A percentile compares a stretch with the other conserved stretches of the same genome.
These are phyloP conservation scores for Neosalanx taihuensis DNA, from an alignment of 2,797 vertebrate genomes.

Conservation along the genomic window DNA sequence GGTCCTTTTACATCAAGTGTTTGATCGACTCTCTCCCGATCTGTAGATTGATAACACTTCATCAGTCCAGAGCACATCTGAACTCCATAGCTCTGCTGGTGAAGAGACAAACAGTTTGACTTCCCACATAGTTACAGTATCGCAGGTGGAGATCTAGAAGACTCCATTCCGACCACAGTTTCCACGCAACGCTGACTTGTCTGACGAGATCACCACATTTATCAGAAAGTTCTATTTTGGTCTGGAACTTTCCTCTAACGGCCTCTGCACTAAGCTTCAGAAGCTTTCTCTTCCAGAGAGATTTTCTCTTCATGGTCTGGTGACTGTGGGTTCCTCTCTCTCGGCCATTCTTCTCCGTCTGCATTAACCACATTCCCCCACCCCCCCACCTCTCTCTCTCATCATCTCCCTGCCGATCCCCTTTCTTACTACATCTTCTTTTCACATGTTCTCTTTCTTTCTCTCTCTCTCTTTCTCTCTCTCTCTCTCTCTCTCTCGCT, in stretches of 20 bases:
- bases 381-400: background rate
- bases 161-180: background rate
- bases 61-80: no score
- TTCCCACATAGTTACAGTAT: no score
- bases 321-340: background rate
- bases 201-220: slow-evolving; percentile 6
- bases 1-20: no score
- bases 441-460: background rate
- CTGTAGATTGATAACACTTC: no score
- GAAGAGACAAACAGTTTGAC: no score
- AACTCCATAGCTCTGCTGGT: no score
- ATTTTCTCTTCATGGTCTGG: background rate
- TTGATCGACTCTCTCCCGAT: no score
- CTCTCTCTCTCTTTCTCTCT: background rate
- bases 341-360: background rate
- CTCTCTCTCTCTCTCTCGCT: background rate
- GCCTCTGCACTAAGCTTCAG: background rate
- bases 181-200: background rate
- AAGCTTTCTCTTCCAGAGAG: background rate
- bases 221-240: background rate
- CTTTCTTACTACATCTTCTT: no score
- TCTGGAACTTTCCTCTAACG: background rate
- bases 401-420: background rate
- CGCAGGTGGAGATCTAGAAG: background rate
- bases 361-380: no score